Conservation (phyloP, 2,888 invertebrate genomes). For the Nomada fucata region DNA sequence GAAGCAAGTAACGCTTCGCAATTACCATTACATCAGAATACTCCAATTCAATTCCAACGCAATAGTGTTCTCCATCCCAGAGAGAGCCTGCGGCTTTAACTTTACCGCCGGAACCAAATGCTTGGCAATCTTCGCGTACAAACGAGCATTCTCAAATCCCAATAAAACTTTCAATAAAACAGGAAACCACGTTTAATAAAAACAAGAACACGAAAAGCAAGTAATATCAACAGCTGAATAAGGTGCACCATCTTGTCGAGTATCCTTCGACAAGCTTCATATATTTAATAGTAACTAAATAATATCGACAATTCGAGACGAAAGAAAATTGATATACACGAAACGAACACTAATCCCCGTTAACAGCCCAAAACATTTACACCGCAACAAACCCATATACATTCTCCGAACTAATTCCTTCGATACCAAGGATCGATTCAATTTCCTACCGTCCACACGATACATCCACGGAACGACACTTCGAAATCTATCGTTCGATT, state of each 20-base stretch:
- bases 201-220: no score
- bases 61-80: neutral
- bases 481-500: neutral
- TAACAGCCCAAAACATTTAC: neutral
- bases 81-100: neutral
- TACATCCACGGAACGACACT: neutral
- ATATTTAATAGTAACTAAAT: no score
- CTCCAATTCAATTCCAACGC: neutral
- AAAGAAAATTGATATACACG: no score
- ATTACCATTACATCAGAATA: neutral
- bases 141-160: no score
- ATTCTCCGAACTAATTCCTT: neutral
- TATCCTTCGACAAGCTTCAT: no score
- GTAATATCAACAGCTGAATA: no score
- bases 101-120: constrained; percentile 19
- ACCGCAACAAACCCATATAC: neutral
- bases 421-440: neutral
- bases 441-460: neutral
- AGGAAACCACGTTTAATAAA: neutral
- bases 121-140: neutral
- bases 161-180: neutral
- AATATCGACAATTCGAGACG: no score
- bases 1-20: neutral
- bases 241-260: no score
- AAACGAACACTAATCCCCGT: no score